Conservation (phyloP, 2,113 vertebrate genomes). For the Apteryx owenii region DNA sequence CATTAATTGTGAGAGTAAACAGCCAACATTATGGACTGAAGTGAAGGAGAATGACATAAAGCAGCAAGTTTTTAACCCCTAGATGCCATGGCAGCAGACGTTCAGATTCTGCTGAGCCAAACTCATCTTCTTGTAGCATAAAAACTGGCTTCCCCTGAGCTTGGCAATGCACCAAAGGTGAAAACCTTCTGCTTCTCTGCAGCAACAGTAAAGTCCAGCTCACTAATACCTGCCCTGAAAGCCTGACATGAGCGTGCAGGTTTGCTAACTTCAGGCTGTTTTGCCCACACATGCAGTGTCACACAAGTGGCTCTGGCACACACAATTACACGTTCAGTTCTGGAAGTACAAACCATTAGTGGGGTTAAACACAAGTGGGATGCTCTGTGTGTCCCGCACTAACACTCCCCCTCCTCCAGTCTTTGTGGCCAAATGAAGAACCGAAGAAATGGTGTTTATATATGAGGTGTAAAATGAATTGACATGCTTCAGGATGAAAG, state of each 20-base stretch:
- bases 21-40: fast-evolving
- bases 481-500: not conserved
- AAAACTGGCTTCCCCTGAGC: not conserved
- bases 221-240: not conserved
- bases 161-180: not conserved
- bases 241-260: not conserved
- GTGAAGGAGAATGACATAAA: fast-evolving
- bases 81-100: not conserved
- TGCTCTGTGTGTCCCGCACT: no score
- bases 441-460: not conserved
- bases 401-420: not conserved
- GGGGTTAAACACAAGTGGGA: not conserved
- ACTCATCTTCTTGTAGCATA: fast-evolving
- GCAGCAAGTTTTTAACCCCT: not conserved
- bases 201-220: not conserved
- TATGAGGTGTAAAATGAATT: not conserved
- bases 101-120: not conserved
- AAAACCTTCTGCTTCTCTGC: not conserved
- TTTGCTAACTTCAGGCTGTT: not conserved
- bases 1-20: not conserved
- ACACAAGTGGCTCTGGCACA: not conserved
- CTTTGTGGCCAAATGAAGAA: not conserved
- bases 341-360: not conserved
- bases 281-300: not conserved
- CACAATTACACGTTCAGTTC: not conserved